Percentiles rank a stretch among this genome's conserved stretches.
These are phyloP conservation scores for Eonycteris spelaea DNA, from an alignment of 2,113 vertebrate species.

Conservation along the genomic window DNA sequence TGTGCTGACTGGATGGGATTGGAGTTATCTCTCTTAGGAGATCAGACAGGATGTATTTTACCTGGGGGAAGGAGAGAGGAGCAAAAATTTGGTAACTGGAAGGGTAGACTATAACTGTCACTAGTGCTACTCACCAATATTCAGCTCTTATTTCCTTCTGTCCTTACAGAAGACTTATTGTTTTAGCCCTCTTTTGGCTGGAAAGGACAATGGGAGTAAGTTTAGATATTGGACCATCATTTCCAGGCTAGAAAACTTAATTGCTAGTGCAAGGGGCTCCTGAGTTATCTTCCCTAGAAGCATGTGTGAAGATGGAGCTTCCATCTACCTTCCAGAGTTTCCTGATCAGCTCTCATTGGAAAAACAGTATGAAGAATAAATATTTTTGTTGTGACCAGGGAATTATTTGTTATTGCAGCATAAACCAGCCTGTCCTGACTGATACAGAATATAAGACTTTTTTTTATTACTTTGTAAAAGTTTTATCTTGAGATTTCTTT, in stretches of 20 bases:
- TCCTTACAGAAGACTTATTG: neutral
- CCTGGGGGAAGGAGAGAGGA: neutral
- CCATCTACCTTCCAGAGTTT: neutral
- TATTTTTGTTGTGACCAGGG: neutral
- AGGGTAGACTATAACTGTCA: neutral
- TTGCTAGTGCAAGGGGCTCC: neutral
- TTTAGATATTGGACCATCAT: neutral
- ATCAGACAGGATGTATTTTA: neutral
- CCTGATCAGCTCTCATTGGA: neutral
- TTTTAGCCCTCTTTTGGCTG: neutral
- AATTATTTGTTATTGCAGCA: neutral
- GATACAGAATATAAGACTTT: neutral
- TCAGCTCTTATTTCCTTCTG: neutral
- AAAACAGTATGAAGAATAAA: neutral
- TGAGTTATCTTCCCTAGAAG: neutral
- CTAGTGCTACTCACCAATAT: neutral
- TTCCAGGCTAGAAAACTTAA: slow-evolving; percentile 5
- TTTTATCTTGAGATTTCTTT: neutral
- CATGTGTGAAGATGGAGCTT: neutral
- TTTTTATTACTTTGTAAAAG: neutral
- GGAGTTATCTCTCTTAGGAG: neutral
- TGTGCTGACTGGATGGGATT: neutral
- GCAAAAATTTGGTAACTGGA: neutral
- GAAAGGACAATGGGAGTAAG: neutral
- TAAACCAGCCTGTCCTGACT: neutral